phyloP scores from a whole-genome alignment of 2,113 vertebrate species.

The Orycteropus afer region DNA sequence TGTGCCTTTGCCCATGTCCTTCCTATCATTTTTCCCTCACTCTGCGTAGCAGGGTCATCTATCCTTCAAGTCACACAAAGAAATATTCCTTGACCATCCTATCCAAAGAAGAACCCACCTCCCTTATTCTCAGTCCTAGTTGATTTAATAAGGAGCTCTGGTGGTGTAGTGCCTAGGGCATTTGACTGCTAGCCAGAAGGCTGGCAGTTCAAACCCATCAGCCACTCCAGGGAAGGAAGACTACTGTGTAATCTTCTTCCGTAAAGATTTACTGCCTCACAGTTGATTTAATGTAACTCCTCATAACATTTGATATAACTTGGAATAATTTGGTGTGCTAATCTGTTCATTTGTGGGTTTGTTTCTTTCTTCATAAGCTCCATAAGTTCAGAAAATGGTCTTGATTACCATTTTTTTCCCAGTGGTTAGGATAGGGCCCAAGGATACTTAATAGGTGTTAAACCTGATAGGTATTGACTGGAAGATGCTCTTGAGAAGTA shows the following conservation, averaged over 20 bases:
- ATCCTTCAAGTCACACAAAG: background rate
- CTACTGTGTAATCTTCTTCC: too few relatives aligned
- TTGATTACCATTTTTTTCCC: conserved; percentile 9
- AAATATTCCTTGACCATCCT: background rate
- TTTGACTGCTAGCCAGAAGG: too few relatives aligned
- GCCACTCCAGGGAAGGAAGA: too few relatives aligned
- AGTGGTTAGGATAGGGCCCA: background rate
- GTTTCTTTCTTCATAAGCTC: background rate
- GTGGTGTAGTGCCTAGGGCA: too few relatives aligned
- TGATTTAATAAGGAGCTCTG: too few relatives aligned
- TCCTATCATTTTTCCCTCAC: background rate
- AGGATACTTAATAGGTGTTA: background rate
- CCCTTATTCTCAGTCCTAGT: background rate
- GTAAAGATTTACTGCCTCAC: too few relatives aligned
- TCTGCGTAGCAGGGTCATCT: background rate
- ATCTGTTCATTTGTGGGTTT: background rate
- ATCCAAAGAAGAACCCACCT: background rate
- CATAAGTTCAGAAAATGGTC: background rate
- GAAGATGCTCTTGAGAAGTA: background rate
- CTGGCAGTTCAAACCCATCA: too few relatives aligned
- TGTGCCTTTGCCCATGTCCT: background rate
- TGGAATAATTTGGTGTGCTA: background rate
- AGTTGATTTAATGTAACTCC: too few relatives aligned
- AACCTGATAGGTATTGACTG: background rate
- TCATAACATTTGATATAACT: background rate